Evolutionary conservation across 2,888 invertebrate genomes (phyloP), one percentile per base, ranked within the genome.

Genomic region (Cosmorhoe ocellata): DNA sequence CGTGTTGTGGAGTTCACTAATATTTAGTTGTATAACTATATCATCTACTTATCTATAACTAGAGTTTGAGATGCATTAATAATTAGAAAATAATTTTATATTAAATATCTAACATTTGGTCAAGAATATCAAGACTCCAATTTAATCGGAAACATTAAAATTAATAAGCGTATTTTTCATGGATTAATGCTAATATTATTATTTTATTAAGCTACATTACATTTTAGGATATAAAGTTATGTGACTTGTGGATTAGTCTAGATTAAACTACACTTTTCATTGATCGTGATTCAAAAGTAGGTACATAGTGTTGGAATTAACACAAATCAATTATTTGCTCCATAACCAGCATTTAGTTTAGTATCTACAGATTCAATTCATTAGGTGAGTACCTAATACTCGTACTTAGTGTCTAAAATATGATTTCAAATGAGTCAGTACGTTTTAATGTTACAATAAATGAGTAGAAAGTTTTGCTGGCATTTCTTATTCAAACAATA

Each of bases 121-220:
- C 89, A 81, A 84, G 81, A 89, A 87, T 90, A 88, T 89, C 84
- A 83, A 85, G 81, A 81, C 74, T 78, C 88, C 87, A 87, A 87
- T 90, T 84, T 81, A 68, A 88, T 88, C 88, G 87, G 89, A 89
- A 85, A 85, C 74, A 85, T 88, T 89, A 89, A 88, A 88, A 88
- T 89, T 90, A 90, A 89, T 90, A 90, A 90, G 90, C 90, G 90
- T 90, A 89, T 86, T 84, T 81, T 83, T 87, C 79, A 87, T 81
- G 83, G 86, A 80, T 84, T 84, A 76, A 74, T 63, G 76, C 81
- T 83, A 82, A 71, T 58, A 63, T 70, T 74, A 75, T 33, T 42
- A 48, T 37, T 48, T 30, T 44, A 46, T 41, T 50, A 53, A 51
- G 38, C 55, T 61, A 57, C 55, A 44, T 59, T 63, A 63, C 34